phyloP scores from a whole-genome alignment of 2,888 invertebrate species.

The Nemoura dubitans region DNA sequence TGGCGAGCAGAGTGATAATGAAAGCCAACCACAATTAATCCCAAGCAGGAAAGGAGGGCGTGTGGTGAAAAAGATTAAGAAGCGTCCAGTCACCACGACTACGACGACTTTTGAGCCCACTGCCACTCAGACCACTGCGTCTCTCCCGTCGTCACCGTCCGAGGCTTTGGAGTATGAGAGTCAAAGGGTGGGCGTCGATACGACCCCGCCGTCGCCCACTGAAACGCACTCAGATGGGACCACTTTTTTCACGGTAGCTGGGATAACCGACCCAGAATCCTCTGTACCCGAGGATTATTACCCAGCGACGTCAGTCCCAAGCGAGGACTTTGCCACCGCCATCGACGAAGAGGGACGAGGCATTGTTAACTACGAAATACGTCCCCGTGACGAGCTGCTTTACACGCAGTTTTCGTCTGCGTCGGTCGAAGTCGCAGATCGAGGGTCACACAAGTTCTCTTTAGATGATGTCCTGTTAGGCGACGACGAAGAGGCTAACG shows the following conservation, averaged over 20 bases:
- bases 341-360: conserved; percentile 35
- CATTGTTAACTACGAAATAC: neutral
- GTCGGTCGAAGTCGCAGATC: neutral
- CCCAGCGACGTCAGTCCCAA: conserved; percentile 15
- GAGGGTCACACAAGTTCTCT: conserved; percentile 30
- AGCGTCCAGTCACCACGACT: conserved; percentile 31
- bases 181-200: neutral
- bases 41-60: conserved; percentile 17
- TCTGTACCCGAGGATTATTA: neutral
- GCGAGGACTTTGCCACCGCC: conserved; percentile 33
- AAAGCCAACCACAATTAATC: neutral
- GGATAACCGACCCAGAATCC: neutral
- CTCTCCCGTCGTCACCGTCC: conserved; percentile 10
- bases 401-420: conserved; percentile 15
- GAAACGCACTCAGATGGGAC: conserved; percentile 16
- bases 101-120: conserved; percentile 25
- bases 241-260: neutral
- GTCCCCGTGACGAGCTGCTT: conserved; percentile 13
- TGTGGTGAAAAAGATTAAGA: conserved; percentile 31
- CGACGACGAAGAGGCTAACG: neutral
- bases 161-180: conserved; percentile 35
- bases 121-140: neutral
- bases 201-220: neutral
- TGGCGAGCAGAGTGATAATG: neutral
- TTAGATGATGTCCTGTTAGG: conserved; percentile 30